A percentile compares a stretch with the other conserved stretches of the same genome.
These are phyloP conservation scores for Spilarctia lutea DNA, from an alignment of 2,888 invertebrate species.

Conservation along the genomic window DNA sequence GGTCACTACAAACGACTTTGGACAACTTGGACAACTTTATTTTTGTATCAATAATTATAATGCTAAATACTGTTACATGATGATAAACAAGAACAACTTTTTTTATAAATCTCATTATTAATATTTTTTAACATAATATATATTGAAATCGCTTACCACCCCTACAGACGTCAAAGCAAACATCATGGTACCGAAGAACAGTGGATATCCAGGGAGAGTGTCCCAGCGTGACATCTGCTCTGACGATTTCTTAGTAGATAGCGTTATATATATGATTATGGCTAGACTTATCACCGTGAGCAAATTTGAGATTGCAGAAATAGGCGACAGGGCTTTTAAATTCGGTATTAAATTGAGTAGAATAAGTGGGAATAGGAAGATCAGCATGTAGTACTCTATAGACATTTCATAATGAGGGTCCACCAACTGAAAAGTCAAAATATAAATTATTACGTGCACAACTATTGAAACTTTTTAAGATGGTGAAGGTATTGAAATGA, in stretches of 20 bases:
- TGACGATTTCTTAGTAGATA: neutral
- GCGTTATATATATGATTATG: neutral
- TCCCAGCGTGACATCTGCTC: constrained; percentile 59
- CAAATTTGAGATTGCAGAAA: neutral
- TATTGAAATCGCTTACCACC: constrained; percentile 87
- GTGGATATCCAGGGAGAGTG: constrained; percentile 68
- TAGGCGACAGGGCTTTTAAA: neutral
- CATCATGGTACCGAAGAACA: constrained; percentile 92
- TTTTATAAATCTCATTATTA: too few relatives aligned
- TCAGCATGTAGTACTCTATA: neutral
- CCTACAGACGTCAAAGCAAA: constrained; percentile 95
- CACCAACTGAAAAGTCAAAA: neutral
- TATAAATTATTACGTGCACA: neutral
- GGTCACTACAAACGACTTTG: too few relatives aligned
- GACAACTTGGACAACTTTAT: too few relatives aligned
- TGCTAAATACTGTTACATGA: too few relatives aligned
- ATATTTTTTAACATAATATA: too few relatives aligned
- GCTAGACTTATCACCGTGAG: neutral
- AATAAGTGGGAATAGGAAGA: neutral
- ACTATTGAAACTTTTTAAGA: neutral
- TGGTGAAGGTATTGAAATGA: too few relatives aligned
- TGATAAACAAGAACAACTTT: too few relatives aligned
- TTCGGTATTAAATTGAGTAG: constrained; percentile 4
- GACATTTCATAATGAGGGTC: neutral
- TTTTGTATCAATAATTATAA: too few relatives aligned